Percentiles rank a stretch among this genome's conserved stretches.
These are phyloP conservation scores for Patella depressa DNA, from an alignment of 2,888 invertebrate species.

Conservation along the genomic window DNA sequence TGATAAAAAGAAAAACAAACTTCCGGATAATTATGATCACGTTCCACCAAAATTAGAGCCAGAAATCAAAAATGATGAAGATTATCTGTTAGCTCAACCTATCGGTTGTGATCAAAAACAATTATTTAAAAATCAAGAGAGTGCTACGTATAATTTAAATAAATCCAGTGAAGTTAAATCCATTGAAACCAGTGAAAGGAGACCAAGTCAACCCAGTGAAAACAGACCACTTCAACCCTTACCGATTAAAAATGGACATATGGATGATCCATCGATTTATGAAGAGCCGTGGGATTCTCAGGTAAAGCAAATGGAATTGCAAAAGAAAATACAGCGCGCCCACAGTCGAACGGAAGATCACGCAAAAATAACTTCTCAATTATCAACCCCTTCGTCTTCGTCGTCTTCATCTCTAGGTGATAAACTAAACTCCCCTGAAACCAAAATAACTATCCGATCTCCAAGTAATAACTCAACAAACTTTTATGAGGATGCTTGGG, in stretches of 20 bases:
- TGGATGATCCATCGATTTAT: conserved; percentile 31
- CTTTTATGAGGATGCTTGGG: conserved; percentile 43
- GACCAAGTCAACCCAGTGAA: neutral
- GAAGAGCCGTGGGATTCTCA: conserved; percentile 61
- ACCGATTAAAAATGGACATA: neutral
- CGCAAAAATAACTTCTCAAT: neutral
- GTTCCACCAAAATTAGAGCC: neutral
- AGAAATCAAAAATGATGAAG: neutral
- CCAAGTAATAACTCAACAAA: conserved; percentile 14
- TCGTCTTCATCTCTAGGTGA: conserved; percentile 6
- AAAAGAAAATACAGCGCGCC: conserved; percentile 34
- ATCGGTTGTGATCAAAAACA: neutral
- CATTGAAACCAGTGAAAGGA: neutral
- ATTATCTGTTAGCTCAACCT: neutral
- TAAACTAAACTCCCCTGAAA: neutral
- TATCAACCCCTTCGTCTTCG: neutral
- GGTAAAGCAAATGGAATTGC: conserved; percentile 41
- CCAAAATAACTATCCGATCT: neutral
- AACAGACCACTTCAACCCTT: neutral
- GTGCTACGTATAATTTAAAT: neutral
- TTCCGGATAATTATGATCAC: neutral
- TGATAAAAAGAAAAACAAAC: neutral
- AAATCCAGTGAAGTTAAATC: neutral
- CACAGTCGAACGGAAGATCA: conserved; percentile 3
- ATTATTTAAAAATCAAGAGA: neutral